Evolutionary conservation across 1,140 invertebrate genomes (phyloP), one percentile per base, ranked within the genome.

Genomic region (Holcopasites calliopsidis): DNA sequence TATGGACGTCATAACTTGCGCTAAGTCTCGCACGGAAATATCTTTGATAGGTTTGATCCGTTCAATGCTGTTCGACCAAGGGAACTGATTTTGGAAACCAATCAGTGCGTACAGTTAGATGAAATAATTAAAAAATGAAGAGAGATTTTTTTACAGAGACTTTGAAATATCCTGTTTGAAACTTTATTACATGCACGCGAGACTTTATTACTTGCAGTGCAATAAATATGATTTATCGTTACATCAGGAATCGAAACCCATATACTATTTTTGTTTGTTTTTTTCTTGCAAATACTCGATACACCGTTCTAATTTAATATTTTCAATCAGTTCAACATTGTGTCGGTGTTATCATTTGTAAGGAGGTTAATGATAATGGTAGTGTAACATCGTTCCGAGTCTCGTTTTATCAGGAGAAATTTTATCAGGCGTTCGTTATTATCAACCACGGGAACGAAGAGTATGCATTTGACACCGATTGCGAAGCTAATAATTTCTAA

Each of bases 41-140:
- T 13, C 11, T 38, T 68, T 57, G 72, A 49, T 76, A n/a, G n/a
- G n/a, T n/a, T n/a, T n/a, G n/a, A n/a, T n/a, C n/a, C n/a, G n/a
- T 61, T 76, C 66, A 61, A 70, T 70, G 55, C 70, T 76, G 75
- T n/a, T n/a, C 68, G 75, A 58, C 33, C 66, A 38, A 21, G 49
- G n/a, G n/a, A 73, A 33, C 38, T 31, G 52, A 72, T 64, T 72
- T 72, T 64, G 54, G 55, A 26, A 13, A 62, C 31, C 18, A 10
- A 42, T 44, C n/a, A n/a, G n/a, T n/a, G n/a, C n/a, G 28, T 16
- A 40, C 18, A 21, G 55, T 13, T 35, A 26, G 21, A 26, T 13
- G 7, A 38, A 13, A 60, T 60, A n/a, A 7, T 57, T n/a, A 8
- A 35, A 11, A 3, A 5, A 0, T 16, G 23, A 3, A 21, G 16